These are phyloP conservation scores for Erebia ligea DNA, from an alignment of 2,888 invertebrate species.

Conservation along the genomic window DNA sequence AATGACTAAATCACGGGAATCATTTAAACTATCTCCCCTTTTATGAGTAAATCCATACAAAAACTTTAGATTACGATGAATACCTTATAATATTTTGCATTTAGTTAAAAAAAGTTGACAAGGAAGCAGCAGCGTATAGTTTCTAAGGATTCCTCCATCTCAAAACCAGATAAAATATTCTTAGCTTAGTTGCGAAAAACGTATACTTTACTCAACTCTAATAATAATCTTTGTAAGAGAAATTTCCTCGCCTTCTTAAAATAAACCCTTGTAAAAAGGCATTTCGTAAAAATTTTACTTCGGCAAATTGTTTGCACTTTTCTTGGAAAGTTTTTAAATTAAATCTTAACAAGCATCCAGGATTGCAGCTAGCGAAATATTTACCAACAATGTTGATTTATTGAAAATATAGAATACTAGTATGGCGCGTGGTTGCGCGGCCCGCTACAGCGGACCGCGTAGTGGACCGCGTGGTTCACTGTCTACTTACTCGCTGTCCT, in stretches of 20 bases:
- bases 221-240: constrained; percentile 6
- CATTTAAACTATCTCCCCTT: too few species aligned
- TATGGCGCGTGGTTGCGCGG: too few species aligned
- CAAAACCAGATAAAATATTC: neutral
- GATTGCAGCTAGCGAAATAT: constrained; percentile 13
- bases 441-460: too few species aligned
- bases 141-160: neutral
- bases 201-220: neutral
- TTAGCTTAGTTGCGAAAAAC: neutral
- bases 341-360: constrained; percentile 18
- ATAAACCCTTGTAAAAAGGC: constrained; percentile 16
- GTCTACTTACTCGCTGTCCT: too few species aligned
- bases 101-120: too few species aligned
- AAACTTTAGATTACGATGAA: too few species aligned
- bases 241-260: neutral
- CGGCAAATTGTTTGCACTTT: constrained; percentile 21
- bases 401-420: constrained; percentile 11
- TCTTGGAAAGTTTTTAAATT: constrained; percentile 22
- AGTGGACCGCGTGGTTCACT: too few species aligned
- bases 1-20: too few species aligned
- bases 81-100: too few species aligned
- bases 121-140: too few species aligned
- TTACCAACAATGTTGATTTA: constrained; percentile 5
- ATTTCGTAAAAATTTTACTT: constrained; percentile 13
- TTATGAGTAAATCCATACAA: too few species aligned